Evolutionary conservation across 2,113 vertebrate genomes (phyloP), one percentile per base, ranked within the genome.

Genomic region (Stictonetta naevosa): DNA sequence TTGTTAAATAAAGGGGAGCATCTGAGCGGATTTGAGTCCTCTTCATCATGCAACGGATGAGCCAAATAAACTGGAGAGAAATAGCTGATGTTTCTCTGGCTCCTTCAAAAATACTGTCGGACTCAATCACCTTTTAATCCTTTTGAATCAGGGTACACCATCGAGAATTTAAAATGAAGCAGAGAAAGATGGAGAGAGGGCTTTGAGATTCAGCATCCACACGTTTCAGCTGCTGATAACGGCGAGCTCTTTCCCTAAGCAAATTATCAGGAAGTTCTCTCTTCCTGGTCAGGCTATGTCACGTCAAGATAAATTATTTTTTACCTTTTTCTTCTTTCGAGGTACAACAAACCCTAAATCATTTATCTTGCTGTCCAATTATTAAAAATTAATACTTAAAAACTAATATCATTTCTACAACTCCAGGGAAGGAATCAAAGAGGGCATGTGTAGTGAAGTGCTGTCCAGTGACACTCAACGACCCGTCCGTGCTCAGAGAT

Each of bases 381-480:
- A 88, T 92, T 80, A 88, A 94, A 90, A 96, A 68, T 74, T 92
- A 75, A 81, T 92, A 86, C 90, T 92, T 83, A 88, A 94, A 90
- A 96, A 68, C 74, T 92, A 75, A 81, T 92, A 86, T 91, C 46
- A 95, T 75, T 90, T 90, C 60, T 86, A 60, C 38, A 72, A 13
- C 53, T 92, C 34, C 0, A 0, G 66, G 59, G 68, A 78, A 86
- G 40, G 42, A 92, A 80, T 88, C 76, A 75, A 76, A 87, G 60
- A 83, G 42, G 42, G 33, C 29, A 42, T 2, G 19, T 74, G 66
- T 72, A 88, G 79, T 83, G 67, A 95, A 95, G 63, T 58, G 87
- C 88, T 33, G 52, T 73, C 79, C 72, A 71, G 44, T 71, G 79
- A 90, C 90, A 67, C 46, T 86, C 33, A 76, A 67, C 40, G 50